Base-by-base conservation (phyloP, 1,140 invertebrate genomes). In the Ruditapes philippinarum region DNA sequence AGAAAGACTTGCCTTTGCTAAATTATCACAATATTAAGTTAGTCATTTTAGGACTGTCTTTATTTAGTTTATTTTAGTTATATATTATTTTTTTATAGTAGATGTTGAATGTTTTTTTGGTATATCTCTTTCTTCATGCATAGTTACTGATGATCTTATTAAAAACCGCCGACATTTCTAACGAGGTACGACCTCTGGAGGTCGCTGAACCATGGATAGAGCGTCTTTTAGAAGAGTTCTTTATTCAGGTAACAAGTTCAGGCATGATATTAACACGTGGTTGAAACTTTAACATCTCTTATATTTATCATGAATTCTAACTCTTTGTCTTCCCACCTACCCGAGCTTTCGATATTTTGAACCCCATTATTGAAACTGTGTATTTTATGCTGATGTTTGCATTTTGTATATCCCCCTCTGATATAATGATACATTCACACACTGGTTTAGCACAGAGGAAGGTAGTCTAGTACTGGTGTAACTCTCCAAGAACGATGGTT, bases 121-220 rank as follows among this genome's bases (percentile, higher is more conserved):
- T n/a, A 68, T 65, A 88, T 54, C 60, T 90, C 81, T 91, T 45
- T 84, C 81, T 89, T 42, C 42, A 31, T 79, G 49, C 17, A 68
- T 89, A 98, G 98, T 96, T 98, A 42, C 97, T 97, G 92, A 98
- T 98, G 98, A 97, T 98, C 73, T 96, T 98, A 62, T 98, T 98
- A 90, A 98, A 98, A 96, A 97, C 98, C 31, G 97, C 98, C 54
- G 98, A 98, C 94, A 98, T 98, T 92, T 98, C 98, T 70, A 98
- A 98, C 94, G 98, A 98, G 96, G 97, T 97, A 0, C 96, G 98
- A 78, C 98, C 98, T 25, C 97, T 98, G 97, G 97, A 98, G 91
- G 98, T 98, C 28, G 98, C 98, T 9, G 98, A 98, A 91, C 98
- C 98, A 0, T 98, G 98, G 98, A 95, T 98, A 68, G 98, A 98